Conservation (phyloP, 2,797 vertebrate genomes). For the Amniataba percoides region DNA sequence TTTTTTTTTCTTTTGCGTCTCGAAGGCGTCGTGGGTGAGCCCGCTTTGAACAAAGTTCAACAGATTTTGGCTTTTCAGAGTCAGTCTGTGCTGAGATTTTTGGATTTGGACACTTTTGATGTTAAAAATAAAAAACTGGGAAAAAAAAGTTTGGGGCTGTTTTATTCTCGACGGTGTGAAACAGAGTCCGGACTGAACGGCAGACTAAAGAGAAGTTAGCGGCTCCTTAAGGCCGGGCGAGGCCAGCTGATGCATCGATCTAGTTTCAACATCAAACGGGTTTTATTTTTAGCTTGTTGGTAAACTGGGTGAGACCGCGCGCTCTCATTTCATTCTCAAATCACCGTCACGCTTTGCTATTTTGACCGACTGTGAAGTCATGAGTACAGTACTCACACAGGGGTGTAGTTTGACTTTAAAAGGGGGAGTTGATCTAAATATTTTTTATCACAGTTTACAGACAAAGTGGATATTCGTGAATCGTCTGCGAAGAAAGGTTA, state of each 20-base stretch:
- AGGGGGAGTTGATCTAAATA: not conserved
- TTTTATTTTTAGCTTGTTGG: slow-evolving; percentile 74
- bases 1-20: slow-evolving; percentile 22
- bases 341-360: slow-evolving; percentile 34
- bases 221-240: slow-evolving; percentile 49
- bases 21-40: slow-evolving; percentile 25
- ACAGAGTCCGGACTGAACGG: slow-evolving; percentile 24
- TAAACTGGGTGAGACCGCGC: slow-evolving; percentile 56
- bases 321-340: slow-evolving; percentile 55
- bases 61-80: slow-evolving; percentile 12
- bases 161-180: slow-evolving; percentile 50
- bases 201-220: slow-evolving; percentile 49
- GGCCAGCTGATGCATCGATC: slow-evolving; percentile 75
- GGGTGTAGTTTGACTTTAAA: not conserved
- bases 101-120: slow-evolving; percentile 20
- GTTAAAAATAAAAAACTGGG: slow-evolving; percentile 2
- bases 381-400: slow-evolving; percentile 8
- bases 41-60: slow-evolving; percentile 27
- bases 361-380: slow-evolving; percentile 31
- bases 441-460: not conserved
- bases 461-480: no score
- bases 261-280: slow-evolving; percentile 73
- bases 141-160: slow-evolving; percentile 47
- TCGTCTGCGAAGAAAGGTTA: not conserved
- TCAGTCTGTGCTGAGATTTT: slow-evolving; percentile 59